Evolutionary conservation across 2,113 vertebrate species (phyloP).

Genomic region (Solenodon paradoxus): DNA sequence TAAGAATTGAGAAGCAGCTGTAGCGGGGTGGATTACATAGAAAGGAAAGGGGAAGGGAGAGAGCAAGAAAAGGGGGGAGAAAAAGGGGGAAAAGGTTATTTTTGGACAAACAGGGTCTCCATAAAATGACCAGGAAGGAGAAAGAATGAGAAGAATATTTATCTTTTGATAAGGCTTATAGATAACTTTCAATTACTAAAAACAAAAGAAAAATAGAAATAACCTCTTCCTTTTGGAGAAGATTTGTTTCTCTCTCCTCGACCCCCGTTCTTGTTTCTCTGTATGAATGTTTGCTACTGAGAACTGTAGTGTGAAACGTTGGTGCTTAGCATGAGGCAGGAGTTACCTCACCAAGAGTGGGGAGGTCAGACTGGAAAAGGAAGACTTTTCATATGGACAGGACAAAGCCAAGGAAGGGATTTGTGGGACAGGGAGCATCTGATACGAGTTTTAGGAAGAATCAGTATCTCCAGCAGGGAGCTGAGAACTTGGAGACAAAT

Average conservation of each 20-base stretch:
- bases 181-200: not conserved
- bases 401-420: not conserved
- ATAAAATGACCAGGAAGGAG: not conserved
- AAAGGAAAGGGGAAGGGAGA: not conserved
- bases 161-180: not conserved
- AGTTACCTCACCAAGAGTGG: too few relatives aligned
- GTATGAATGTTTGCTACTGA: not conserved
- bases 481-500: not conserved
- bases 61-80: not conserved
- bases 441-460: not conserved
- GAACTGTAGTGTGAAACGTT: not conserved
- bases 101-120: not conserved
- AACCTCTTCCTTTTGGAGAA: not conserved
- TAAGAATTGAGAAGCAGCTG: conserved; percentile 1
- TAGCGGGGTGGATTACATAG: not conserved
- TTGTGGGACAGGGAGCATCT: not conserved
- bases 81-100: not conserved
- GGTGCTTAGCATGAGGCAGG: not conserved
- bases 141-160: not conserved
- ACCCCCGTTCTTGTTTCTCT: not conserved
- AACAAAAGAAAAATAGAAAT: not conserved
- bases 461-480: not conserved
- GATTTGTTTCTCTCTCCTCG: not conserved
- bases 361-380: not conserved
- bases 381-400: not conserved